A percentile compares a stretch with the other conserved stretches of the same genome.
phyloP scores from a whole-genome alignment of 2,888 invertebrate genomes.

The Tenthredo scrophulariae region DNA sequence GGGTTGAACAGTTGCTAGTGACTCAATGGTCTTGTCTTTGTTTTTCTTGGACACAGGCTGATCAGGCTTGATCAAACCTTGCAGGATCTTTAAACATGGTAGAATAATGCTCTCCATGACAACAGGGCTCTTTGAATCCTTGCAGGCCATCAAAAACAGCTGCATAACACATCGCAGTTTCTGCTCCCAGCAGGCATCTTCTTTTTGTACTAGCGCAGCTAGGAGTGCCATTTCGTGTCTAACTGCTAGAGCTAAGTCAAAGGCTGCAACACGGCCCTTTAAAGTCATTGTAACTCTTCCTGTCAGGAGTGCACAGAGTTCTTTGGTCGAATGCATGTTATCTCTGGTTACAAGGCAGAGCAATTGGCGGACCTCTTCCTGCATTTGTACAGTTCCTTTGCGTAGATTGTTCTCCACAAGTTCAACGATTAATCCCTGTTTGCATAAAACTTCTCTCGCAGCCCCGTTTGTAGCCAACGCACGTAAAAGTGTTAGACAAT shows the following conservation, averaged over 20 bases:
- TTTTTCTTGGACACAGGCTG: slow-evolving; percentile 81
- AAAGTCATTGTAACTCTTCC: slow-evolving; percentile 91
- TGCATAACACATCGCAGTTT: slow-evolving; percentile 93
- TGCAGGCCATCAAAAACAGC: slow-evolving; percentile 90
- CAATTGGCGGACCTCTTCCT: slow-evolving; percentile 93
- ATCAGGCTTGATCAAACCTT: slow-evolving; percentile 87
- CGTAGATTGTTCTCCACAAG: slow-evolving; percentile 94
- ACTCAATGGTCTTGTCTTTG: slow-evolving; percentile 80
- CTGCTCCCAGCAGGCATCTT: slow-evolving; percentile 97
- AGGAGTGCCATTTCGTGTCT: slow-evolving; percentile 94
- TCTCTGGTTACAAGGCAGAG: slow-evolving; percentile 94
- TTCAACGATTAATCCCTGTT: slow-evolving; percentile 93
- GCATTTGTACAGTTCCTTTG: slow-evolving; percentile 89
- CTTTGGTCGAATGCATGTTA: slow-evolving; percentile 89
- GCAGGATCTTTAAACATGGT: slow-evolving; percentile 95
- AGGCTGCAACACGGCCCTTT: slow-evolving; percentile 87
- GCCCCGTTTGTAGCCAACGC: slow-evolving; percentile 91
- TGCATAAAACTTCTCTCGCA: slow-evolving; percentile 88
- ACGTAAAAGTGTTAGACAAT: slow-evolving; percentile 93
- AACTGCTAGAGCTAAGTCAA: slow-evolving; percentile 87
- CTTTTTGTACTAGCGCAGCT: slow-evolving; percentile 93
- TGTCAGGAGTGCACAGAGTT: slow-evolving; percentile 90
- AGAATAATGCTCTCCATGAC: slow-evolving; percentile 95
- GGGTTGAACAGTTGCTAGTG: slow-evolving; percentile 80
- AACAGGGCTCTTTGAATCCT: slow-evolving; percentile 89